Percentiles rank a stretch among this genome's conserved stretches.
phyloP scores from a whole-genome alignment of 2,888 invertebrate species.

The Punctoribates punctum region DNA sequence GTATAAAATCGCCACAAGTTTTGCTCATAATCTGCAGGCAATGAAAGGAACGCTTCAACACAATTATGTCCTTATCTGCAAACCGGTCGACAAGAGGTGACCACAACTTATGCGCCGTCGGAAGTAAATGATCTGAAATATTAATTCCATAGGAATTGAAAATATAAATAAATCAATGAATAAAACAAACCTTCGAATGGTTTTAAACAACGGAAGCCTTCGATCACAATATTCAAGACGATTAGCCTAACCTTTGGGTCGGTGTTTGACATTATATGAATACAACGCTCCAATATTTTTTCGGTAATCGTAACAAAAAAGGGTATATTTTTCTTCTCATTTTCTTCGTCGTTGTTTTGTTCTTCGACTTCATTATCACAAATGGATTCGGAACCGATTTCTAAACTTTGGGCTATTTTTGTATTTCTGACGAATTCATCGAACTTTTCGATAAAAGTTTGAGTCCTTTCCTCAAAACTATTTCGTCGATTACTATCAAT shows the following conservation, averaged over 20 bases:
- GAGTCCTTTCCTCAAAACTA: background rate
- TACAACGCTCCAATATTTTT: conserved; percentile 34
- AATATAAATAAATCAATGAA: background rate
- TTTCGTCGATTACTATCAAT: background rate
- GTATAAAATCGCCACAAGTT: conserved; percentile 44
- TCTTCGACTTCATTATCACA: conserved; percentile 19
- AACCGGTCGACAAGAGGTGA: conserved; percentile 51
- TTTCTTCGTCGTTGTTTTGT: background rate
- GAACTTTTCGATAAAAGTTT: conserved; percentile 27
- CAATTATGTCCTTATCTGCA: conserved; percentile 47
- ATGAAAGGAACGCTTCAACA: conserved; percentile 34
- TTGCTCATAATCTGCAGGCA: conserved; percentile 37
- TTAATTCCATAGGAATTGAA: background rate
- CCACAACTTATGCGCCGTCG: conserved; percentile 53
- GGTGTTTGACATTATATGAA: conserved; percentile 33
- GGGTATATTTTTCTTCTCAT: background rate
- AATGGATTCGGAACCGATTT: background rate
- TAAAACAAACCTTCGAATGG: conserved; percentile 34
- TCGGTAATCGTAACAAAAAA: conserved; percentile 3
- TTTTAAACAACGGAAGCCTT: conserved; percentile 18
- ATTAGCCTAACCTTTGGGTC: conserved; percentile 22
- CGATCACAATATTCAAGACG: conserved; percentile 16
- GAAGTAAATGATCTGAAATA: conserved; percentile 51
- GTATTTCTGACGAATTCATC: conserved; percentile 10
- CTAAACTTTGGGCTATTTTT: background rate